These are phyloP conservation scores for Macrobrachium rosenbergii DNA, from an alignment of 1,140 invertebrate genomes.

Conservation along the genomic window DNA sequence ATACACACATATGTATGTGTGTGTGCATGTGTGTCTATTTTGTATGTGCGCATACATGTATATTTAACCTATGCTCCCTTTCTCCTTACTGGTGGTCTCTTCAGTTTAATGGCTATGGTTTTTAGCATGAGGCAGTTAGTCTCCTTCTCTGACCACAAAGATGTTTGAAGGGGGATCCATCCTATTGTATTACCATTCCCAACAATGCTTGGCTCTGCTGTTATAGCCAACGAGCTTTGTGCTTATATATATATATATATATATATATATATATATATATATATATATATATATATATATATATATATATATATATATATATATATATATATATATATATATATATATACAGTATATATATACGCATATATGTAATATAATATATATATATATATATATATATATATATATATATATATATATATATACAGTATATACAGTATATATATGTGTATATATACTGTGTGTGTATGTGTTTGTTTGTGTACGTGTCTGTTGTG, in stretches of 20 bases:
- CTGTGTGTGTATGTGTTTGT: not conserved
- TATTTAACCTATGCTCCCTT: no score
- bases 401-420: conserved; percentile 8
- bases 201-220: no score
- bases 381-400: conserved; percentile 16
- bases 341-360: conserved; percentile 8
- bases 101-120: no score
- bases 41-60: no score
- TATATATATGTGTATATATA: not conserved
- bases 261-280: conserved; percentile 22
- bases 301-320: conserved; percentile 16
- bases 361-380: not conserved
- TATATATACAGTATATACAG: not conserved
- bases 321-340: conserved; percentile 19
- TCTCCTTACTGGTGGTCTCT: no score
- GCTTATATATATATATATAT: conserved; percentile 22
- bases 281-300: conserved; percentile 10
- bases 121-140: no score
- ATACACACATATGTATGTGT: no score
- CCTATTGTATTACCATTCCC: no score
- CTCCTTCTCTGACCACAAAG: no score
- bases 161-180: no score
- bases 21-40: no score
- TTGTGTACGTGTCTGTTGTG: not conserved
- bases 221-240: no score